Conservation (phyloP, 2,888 invertebrate genomes). For the Schizotus pectinicornis region DNA sequence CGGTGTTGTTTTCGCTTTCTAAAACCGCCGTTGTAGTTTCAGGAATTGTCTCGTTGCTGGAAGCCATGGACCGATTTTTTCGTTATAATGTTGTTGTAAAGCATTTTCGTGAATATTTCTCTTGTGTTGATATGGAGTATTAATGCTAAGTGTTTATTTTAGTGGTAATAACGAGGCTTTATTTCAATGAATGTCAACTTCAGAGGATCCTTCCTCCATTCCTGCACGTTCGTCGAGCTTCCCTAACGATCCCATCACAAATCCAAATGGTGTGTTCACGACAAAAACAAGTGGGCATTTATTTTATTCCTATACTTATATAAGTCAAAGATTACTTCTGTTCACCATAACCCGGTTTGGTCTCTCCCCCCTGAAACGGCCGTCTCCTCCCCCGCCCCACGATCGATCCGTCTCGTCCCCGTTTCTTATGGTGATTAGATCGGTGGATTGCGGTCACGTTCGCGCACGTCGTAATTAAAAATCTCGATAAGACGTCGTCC, state of each 20-base stretch:
- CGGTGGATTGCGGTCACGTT: conserved; percentile 12
- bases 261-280: conserved; percentile 52
- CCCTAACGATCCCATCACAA: conserved; percentile 47
- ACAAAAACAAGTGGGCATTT: conserved; percentile 52
- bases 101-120: conserved; percentile 20
- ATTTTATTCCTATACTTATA: conserved; percentile 25
- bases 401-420: conserved; percentile 12
- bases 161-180: conserved; percentile 53
- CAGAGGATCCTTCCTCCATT: conserved; percentile 51
- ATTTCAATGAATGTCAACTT: conserved; percentile 58
- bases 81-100: conserved; percentile 9
- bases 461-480: conserved; percentile 25
- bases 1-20: no score
- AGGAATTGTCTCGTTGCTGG: background rate
- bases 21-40: background rate
- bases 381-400: background rate
- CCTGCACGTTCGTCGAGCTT: conserved; percentile 41
- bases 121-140: conserved; percentile 21
- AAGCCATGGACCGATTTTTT: conserved; percentile 7
- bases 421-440: conserved; percentile 4
- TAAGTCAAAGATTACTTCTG: conserved; percentile 26
- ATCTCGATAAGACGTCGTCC: conserved; percentile 25
- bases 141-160: conserved; percentile 54
- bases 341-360: conserved; percentile 14
- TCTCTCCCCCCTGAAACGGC: no score